phyloP scores from a whole-genome alignment of 2,888 invertebrate species.

The Pachydiplax longipennis region DNA sequence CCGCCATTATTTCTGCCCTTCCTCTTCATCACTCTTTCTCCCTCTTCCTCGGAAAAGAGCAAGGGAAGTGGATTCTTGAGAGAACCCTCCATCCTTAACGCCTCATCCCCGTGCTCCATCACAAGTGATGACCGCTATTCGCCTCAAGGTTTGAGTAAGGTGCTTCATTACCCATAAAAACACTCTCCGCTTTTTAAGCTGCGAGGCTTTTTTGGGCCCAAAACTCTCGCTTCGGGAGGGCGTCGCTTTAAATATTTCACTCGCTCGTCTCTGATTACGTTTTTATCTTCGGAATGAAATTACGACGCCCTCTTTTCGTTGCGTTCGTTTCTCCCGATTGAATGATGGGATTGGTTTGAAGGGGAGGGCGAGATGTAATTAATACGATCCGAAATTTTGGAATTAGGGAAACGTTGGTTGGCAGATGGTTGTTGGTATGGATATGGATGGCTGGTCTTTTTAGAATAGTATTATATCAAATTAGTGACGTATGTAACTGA shows the following conservation, averaged over 20 bases:
- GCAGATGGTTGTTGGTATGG: not conserved
- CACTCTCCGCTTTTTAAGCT: not conserved
- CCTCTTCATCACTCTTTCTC: not conserved
- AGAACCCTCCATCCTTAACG: not conserved
- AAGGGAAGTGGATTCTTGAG: not conserved
- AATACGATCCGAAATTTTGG: not conserved
- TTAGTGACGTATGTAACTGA: no score
- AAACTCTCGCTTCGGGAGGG: not conserved
- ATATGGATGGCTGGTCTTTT: no score
- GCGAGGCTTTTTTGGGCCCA: not conserved
- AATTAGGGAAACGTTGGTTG: not conserved
- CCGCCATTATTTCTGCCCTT: conserved; percentile 25
- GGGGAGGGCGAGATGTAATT: no score
- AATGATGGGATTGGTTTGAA: no score
- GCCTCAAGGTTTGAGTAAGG: not conserved
- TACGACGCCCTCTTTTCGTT: not conserved
- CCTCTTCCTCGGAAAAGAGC: not conserved
- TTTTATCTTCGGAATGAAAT: not conserved
- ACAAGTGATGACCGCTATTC: conserved; percentile 5
- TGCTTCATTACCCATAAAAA: not conserved
- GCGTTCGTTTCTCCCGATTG: not conserved
- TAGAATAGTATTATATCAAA: no score
- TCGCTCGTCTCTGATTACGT: not conserved
- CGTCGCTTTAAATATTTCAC: not conserved
- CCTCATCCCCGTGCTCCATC: not conserved